phyloP scores from a whole-genome alignment of 2,113 vertebrate genomes.

The Spea bombifrons region DNA sequence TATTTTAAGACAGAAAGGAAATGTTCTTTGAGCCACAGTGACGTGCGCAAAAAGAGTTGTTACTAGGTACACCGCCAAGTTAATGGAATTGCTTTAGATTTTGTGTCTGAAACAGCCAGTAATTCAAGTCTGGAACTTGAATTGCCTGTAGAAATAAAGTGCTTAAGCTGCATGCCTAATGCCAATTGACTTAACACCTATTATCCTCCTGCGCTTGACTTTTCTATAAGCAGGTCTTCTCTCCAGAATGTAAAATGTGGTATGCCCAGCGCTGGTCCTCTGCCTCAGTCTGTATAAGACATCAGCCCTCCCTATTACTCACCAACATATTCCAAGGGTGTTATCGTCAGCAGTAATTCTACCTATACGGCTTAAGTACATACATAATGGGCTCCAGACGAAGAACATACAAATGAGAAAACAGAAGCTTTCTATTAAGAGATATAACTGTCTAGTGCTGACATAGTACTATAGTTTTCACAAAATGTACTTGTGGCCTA shows the following conservation, averaged over 20 bases:
- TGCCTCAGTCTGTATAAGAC: too few species aligned
- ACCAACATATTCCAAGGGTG: background rate
- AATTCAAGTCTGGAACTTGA: conserved; percentile 29
- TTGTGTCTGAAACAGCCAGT: conserved; percentile 32
- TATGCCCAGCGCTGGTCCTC: background rate
- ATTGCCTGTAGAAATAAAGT: conserved; percentile 47
- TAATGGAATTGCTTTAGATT: conserved; percentile 40
- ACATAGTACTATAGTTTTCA: too few species aligned
- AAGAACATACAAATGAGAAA: background rate
- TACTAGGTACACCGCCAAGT: conserved; percentile 14
- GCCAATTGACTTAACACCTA: conserved; percentile 39
- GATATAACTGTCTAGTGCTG: background rate
- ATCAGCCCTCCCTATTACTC: too few species aligned
- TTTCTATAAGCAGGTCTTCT: conserved; percentile 5
- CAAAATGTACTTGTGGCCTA: too few species aligned
- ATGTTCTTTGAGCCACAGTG: conserved; percentile 7
- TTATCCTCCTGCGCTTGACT: conserved; percentile 10
- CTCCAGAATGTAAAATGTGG: conserved; percentile 9
- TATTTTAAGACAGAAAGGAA: conserved; percentile 20
- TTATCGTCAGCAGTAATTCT: background rate
- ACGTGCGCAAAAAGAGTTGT: conserved; percentile 3
- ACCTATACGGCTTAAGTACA: background rate
- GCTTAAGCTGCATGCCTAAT: conserved; percentile 39
- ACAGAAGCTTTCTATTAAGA: background rate
- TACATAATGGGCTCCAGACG: background rate